Evolutionary conservation across 2,113 vertebrate genomes (phyloP), one percentile per base, ranked within the genome.

Genomic region (Microtus ochrogaster): DNA sequence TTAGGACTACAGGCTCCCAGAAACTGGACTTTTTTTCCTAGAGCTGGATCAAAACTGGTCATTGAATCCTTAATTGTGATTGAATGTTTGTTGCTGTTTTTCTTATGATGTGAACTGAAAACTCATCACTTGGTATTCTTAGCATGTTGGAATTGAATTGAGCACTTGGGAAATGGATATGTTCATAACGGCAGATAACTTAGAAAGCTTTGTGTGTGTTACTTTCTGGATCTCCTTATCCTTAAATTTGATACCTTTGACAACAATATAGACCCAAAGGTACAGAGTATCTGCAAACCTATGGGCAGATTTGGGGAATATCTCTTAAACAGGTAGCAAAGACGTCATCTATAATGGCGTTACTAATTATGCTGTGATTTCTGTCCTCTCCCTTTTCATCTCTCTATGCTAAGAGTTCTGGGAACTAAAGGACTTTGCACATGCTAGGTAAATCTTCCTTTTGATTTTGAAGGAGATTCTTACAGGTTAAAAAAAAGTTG

Each of bases 241-340:
- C 41, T 96, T 94, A 87, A 89, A 61, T 30, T 44, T 87, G 65
- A 82, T 74, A 33, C 0, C 2, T 74, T 65, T 39, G 47, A 65
- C 28, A 77, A 41, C 6, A 70, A 14, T 49, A 52, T 19, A 61
- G n/a, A 7, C 70, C 73, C 68, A 94, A 73, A 49, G 65, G 76
- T 83, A 33, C 17, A 28, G 30, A 92, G 11, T 21, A 16, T 77
- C 76, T 96, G 63, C 28, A 94, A 89, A 47, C 33, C 72, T 73
- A 49, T 24, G 13, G 11, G 30, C 88, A 30, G 39, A 89, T 52
- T 94, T 81, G 1, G 83, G 49, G n/a, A 77, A 17, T 76, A 10
- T 97, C n/a, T 84, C 93, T 88, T 73, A 87, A 92, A 79, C 61
- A 76, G 49, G 13, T 21, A 89, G 36, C 22, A 82, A 90, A 82